Conservation (phyloP, 2,888 invertebrate species). For the Crossocerus cetratus region DNA sequence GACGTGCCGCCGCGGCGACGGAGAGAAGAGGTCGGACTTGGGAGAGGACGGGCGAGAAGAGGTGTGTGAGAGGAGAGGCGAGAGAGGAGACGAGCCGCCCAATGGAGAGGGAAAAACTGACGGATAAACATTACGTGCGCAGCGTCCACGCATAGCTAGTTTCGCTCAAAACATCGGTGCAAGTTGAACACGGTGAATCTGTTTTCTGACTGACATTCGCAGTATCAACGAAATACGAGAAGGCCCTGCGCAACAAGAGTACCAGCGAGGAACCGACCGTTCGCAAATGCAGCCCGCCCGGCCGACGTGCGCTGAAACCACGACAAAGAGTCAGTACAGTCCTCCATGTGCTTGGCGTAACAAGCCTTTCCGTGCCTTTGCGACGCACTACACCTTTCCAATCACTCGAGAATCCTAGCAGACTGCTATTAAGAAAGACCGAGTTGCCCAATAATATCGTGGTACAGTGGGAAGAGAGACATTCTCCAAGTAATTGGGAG, state of each 20-base stretch:
- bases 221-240: not conserved
- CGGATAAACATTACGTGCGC: slow-evolving; percentile 67
- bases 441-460: not conserved
- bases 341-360: not conserved
- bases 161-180: slow-evolving; percentile 54
- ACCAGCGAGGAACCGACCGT: not conserved
- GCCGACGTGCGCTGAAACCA: not conserved
- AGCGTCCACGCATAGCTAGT: slow-evolving; percentile 62
- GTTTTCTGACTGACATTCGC: not conserved
- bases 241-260: not conserved
- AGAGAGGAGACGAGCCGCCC: slow-evolving; percentile 21
- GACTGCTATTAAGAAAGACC: not conserved
- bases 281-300: not conserved
- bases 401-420: slow-evolving; percentile 1
- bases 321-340: not conserved
- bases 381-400: not conserved
- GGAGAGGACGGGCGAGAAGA: slow-evolving; percentile 8
- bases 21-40: not conserved
- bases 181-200: slow-evolving; percentile 22
- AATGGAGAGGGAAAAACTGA: slow-evolving; percentile 39
- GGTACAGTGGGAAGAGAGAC: not conserved
- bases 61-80: slow-evolving; percentile 1
- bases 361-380: slow-evolving; percentile 5
- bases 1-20: slow-evolving; percentile 7
- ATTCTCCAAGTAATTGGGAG: too few species aligned